Percentiles rank a stretch among this genome's conserved stretches.
phyloP scores from a whole-genome alignment of 92 coral and sea anemone genomes.

The Phenganax marumi region DNA sequence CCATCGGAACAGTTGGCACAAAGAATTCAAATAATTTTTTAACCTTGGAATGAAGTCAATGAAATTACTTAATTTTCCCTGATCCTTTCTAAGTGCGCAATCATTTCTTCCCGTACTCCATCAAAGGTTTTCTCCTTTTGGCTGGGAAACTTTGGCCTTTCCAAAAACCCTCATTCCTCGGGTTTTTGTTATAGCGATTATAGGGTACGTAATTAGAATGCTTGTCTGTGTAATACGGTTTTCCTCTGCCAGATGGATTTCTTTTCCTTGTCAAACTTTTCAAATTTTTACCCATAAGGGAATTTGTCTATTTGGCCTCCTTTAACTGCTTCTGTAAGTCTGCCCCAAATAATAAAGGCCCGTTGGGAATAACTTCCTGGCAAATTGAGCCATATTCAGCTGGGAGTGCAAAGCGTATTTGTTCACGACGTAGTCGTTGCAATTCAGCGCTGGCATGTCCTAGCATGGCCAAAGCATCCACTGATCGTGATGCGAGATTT shows the following conservation, averaged over 20 bases:
- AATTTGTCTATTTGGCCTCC: too few relatives aligned
- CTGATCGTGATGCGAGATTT: neutral
- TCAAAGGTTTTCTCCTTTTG: neutral
- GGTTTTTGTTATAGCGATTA: neutral
- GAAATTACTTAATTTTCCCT: neutral
- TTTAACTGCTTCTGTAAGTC: too few relatives aligned
- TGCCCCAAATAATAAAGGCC: neutral
- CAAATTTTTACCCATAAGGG: neutral
- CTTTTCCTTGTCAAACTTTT: neutral
- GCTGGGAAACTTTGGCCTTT: neutral
- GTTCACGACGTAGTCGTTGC: neutral
- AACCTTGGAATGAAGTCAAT: neutral
- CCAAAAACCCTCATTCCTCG: constrained; percentile 1
- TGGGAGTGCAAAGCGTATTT: neutral
- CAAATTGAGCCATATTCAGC: neutral
- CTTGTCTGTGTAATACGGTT: neutral
- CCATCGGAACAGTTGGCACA: neutral
- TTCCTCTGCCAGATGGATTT: neutral
- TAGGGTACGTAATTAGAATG: neutral
- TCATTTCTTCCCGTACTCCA: too few relatives aligned
- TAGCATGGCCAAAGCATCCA: neutral
- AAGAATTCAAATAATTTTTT: neutral
- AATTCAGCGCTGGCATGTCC: neutral
- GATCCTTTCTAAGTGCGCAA: too few relatives aligned
- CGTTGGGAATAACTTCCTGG: neutral